These are phyloP conservation scores for Sorex araneus DNA, from an alignment of 2,113 vertebrate species.

Conservation along the genomic window DNA sequence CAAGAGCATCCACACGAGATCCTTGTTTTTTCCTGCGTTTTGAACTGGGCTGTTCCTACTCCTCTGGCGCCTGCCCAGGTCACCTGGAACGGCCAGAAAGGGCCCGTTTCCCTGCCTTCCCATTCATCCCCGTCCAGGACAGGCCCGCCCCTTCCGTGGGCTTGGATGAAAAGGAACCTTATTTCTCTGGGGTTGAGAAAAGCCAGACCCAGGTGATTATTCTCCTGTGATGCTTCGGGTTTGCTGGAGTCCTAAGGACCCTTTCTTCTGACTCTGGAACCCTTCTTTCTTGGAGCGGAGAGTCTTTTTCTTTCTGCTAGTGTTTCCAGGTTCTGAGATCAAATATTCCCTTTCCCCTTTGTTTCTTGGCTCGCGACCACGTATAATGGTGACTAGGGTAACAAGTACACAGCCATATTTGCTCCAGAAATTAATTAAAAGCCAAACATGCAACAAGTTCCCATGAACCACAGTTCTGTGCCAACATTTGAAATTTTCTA, in stretches of 20 bases:
- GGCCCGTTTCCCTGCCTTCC: background rate
- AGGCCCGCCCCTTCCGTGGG: background rate
- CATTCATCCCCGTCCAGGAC: background rate
- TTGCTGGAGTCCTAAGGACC: constrained; percentile 23
- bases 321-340: background rate
- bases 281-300: background rate
- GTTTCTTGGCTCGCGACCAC: background rate
- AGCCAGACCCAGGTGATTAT: background rate
- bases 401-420: constrained; percentile 11
- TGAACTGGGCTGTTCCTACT: background rate
- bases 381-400: constrained; percentile 2
- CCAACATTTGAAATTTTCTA: constrained; percentile 30
- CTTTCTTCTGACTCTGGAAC: background rate
- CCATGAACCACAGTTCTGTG: constrained; percentile 54
- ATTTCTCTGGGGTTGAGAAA: constrained; percentile 16
- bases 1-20: background rate
- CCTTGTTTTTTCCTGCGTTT: background rate
- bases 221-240: background rate
- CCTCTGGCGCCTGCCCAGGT: background rate
- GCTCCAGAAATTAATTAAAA: constrained; percentile 53
- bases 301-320: constrained; percentile 27
- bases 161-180: background rate
- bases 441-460: constrained; percentile 11
- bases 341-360: background rate
- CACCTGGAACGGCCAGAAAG: background rate